These are phyloP conservation scores for Syndactyla subalaris DNA, from an alignment of 2,797 vertebrate species.

Conservation along the genomic window DNA sequence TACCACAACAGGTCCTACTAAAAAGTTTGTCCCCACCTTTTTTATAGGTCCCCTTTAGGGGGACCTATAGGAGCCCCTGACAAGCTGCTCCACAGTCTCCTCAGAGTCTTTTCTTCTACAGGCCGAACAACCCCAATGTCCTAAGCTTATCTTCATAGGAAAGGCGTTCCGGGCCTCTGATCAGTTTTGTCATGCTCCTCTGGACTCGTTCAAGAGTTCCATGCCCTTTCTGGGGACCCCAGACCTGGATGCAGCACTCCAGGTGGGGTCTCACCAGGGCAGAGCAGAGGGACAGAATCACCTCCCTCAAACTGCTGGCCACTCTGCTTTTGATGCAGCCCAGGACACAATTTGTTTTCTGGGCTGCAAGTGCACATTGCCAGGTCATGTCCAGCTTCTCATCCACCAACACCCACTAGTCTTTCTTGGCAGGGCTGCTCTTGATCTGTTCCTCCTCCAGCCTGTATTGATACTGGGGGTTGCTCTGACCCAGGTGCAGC, in stretches of 20 bases:
- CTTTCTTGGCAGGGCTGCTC: accelerated
- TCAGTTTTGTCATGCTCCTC: neutral
- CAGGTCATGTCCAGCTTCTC: neutral
- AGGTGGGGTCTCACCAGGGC: neutral
- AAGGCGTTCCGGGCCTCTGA: neutral
- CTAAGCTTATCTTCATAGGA: neutral
- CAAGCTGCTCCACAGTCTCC: neutral
- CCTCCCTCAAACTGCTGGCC: neutral
- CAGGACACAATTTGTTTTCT: accelerated
- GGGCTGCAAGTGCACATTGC: accelerated
- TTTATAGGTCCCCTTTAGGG: neutral
- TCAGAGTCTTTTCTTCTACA: neutral
- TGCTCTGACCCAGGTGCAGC: accelerated
- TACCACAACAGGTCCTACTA: neutral
- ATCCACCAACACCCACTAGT: accelerated
- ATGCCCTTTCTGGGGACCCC: neutral
- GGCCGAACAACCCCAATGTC: neutral
- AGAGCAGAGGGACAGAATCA: neutral
- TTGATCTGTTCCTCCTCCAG: no score
- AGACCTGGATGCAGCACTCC: neutral
- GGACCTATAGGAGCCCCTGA: neutral
- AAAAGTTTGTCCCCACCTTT: neutral
- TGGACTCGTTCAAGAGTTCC: accelerated
- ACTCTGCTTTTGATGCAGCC: accelerated
- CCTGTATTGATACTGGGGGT: accelerated